Base-by-base conservation (phyloP, 2,797 vertebrate species). In the Lateolabrax maculatus region DNA sequence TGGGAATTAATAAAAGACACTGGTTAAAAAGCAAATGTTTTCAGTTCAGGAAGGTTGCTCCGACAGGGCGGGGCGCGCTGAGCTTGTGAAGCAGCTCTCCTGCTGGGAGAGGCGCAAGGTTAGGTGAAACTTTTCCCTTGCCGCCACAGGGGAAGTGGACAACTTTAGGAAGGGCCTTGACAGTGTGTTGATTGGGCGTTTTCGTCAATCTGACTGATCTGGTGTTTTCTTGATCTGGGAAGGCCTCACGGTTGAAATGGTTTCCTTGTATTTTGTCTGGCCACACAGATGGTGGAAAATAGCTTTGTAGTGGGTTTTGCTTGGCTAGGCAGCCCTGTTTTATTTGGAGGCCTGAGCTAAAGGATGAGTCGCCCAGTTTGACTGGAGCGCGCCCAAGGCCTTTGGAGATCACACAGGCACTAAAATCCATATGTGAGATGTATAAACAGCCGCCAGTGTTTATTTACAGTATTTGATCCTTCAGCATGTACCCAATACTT, bases 221-320 rank as follows among this genome's bases (percentile, higher is more conserved):
- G 88, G 88, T 79, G 89, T 90, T 87, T n/a, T 90, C 81, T 83
- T 76, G 71, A 89, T 91, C 85, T 84, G 86, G 81, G 84, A 91
- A 93, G 87, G 83, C 81, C 70, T 79, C 77, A 21, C 88, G 84
- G 89, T 82, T 91, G 88, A 94, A 92, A 90, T 80, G 88, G 87
- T 93, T 91, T 85, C 90, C 88, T 89, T 88, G 77, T 96, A 88
- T 96, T 97, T 96, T 93, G 92, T 91, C 96, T 96, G 95, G 96
- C 95, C 84, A 77, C 86, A 65, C 49, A 90, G 90, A 93, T 87
- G 85, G 91, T 95, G 95, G 95, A 96, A 96, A 96, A 95, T 90
- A 94, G 89, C 94, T 94, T 87, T 87, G 84, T 84, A 91, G 94
- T 87, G 89, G 91, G 89, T 95, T 96, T 92, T 91, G 87, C 93